Conservation (phyloP, 2,888 invertebrate genomes). For the Amblyjoppa proteus region DNA sequence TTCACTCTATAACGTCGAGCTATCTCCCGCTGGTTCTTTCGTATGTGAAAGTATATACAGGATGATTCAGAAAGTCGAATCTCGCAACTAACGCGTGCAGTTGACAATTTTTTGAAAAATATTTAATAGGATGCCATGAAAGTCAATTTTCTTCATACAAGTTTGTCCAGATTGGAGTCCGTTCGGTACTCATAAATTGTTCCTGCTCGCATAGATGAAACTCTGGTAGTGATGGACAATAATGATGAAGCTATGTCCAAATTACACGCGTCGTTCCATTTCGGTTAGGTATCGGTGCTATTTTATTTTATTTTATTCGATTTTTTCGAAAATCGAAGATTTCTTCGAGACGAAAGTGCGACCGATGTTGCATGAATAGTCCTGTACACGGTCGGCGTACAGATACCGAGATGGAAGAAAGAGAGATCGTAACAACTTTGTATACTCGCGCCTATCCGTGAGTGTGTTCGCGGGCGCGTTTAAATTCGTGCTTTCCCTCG, state of each 20-base stretch:
- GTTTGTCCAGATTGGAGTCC: not conserved
- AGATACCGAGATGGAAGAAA: slow-evolving; percentile 39
- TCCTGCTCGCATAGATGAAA: not conserved
- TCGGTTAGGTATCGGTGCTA: not conserved
- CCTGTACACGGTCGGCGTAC: slow-evolving; percentile 41
- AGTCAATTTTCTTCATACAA: not conserved
- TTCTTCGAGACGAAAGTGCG: not conserved
- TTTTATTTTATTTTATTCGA: not conserved
- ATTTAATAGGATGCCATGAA: not conserved
- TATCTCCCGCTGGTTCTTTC: slow-evolving; percentile 58
- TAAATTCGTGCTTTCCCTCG: slow-evolving; percentile 44
- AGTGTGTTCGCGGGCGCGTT: slow-evolving; percentile 45
- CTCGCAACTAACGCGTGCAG: not conserved
- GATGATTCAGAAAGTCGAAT: slow-evolving; percentile 44
- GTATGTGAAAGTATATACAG: slow-evolving; percentile 45
- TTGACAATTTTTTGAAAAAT: not conserved
- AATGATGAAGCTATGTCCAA: not conserved
- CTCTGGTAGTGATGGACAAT: not conserved
- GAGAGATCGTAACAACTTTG: slow-evolving; percentile 49
- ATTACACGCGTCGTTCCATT: not conserved
- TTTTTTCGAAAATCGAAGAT: not conserved
- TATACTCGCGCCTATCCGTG: slow-evolving; percentile 29
- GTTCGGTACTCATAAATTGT: not conserved
- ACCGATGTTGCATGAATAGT: slow-evolving; percentile 15
- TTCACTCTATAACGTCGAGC: slow-evolving; percentile 41